Percentiles rank a stretch among this genome's conserved stretches.
Evolutionary conservation across 2,888 invertebrate species (phyloP).

Genomic region (Hylaea fasciaria): DNA sequence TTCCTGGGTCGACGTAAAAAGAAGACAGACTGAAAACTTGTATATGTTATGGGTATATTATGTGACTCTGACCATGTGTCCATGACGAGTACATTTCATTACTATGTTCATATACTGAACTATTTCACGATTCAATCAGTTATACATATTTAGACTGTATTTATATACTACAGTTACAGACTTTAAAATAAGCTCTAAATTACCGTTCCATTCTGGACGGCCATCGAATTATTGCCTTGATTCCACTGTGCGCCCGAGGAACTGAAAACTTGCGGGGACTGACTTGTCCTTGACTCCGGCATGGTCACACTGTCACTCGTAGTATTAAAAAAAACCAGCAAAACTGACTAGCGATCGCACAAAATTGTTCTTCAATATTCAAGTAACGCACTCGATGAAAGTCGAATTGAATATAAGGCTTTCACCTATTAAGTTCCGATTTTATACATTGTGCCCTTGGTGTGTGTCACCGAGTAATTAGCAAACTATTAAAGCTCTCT

Average conservation of each 20-base stretch:
- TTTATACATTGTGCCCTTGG: constrained; percentile 59
- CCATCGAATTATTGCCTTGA: constrained; percentile 36
- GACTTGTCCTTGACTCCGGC: constrained; percentile 41
- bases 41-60: too few species aligned
- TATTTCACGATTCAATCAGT: too few species aligned
- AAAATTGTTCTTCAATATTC: too few species aligned
- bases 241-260: constrained; percentile 49
- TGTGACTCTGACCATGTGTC: too few species aligned
- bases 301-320: constrained; percentile 30
- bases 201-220: constrained; percentile 50
- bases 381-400: constrained; percentile 54
- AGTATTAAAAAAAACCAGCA: too few species aligned
- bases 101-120: too few species aligned
- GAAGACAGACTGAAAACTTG: too few species aligned
- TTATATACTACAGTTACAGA: too few species aligned
- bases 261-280: constrained; percentile 33
- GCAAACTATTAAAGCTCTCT: constrained; percentile 48
- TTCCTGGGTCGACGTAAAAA: too few species aligned
- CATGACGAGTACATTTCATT: too few species aligned
- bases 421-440: constrained; percentile 47
- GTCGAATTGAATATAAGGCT: constrained; percentile 51
- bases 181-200: constrained; percentile 18
- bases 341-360: too few species aligned
- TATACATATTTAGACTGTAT: too few species aligned
- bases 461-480: constrained; percentile 48